A percentile compares a stretch with the other conserved stretches of the same genome.
phyloP scores from a whole-genome alignment of 2,113 vertebrate genomes.

The Triplophysa rosa region DNA sequence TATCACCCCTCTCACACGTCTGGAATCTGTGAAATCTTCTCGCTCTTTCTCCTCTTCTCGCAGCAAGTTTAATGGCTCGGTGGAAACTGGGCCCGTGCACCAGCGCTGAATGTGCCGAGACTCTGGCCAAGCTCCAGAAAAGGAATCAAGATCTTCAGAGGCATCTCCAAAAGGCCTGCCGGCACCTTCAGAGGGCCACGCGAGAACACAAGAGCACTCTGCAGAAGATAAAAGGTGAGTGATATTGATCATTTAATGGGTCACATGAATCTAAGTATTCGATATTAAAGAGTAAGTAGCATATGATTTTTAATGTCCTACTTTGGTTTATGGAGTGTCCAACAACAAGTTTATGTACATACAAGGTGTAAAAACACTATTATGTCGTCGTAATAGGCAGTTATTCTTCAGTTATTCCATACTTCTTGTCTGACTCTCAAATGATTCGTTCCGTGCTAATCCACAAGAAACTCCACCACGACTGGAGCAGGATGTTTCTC shows the following conservation, averaged over 20 bases:
- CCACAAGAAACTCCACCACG: no score
- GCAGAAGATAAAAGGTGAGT: conserved; percentile 75
- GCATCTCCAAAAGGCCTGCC: conserved; percentile 80
- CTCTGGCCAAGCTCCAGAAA: conserved; percentile 75
- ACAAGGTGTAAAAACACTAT: no score
- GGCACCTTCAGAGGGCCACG: conserved; percentile 81
- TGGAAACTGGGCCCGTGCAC: conserved; percentile 63
- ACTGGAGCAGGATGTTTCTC: no score
- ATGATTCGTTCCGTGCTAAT: no score
- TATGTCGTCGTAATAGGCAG: no score
- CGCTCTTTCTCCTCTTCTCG: background rate
- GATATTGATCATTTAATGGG: background rate
- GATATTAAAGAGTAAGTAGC: no score
- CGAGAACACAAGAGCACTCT: conserved; percentile 72
- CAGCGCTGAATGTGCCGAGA: conserved; percentile 69
- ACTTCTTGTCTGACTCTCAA: no score
- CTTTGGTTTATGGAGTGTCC: no score
- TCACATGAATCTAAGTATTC: no score
- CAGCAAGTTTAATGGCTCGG: conserved; percentile 59
- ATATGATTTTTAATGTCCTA: no score
- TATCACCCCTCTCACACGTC: background rate
- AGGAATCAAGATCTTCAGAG: conserved; percentile 81
- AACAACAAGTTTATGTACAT: no score
- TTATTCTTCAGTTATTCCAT: no score
- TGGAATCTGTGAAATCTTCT: background rate